These are phyloP conservation scores for Marasmarcha lunaedactyla DNA, from an alignment of 2,888 invertebrate species.

Conservation along the genomic window DNA sequence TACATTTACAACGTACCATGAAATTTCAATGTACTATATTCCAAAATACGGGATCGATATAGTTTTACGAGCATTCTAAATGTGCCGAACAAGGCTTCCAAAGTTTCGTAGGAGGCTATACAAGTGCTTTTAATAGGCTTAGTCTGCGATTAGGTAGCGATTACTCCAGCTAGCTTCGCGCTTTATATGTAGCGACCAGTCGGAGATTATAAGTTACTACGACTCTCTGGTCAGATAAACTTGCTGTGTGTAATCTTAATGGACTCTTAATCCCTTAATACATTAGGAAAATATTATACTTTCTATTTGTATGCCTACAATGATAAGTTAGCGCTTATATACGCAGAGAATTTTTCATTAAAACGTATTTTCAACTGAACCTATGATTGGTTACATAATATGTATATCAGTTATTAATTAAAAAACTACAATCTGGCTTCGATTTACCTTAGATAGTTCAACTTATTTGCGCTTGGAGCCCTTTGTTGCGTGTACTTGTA, in stretches of 20 bases:
- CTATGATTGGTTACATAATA: no score
- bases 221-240: slow-evolving; percentile 50
- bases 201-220: slow-evolving; percentile 52
- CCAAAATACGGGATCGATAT: slow-evolving; percentile 34
- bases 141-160: slow-evolving; percentile 63
- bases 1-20: slow-evolving; percentile 44
- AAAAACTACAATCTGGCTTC: no score
- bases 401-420: no score
- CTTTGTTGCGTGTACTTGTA: no score
- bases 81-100: slow-evolving; percentile 61
- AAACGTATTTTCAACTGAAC: no score
- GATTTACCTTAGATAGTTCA: no score
- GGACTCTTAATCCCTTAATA: no score
- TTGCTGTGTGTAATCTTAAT: slow-evolving; percentile 5
- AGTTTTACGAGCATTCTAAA: slow-evolving; percentile 56
- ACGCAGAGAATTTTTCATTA: no score
- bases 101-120: slow-evolving; percentile 68
- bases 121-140: slow-evolving; percentile 67
- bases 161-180: slow-evolving; percentile 52
- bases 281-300: no score
- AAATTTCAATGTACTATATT: slow-evolving; percentile 57
- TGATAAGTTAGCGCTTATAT: no score
- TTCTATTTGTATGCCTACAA: no score
- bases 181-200: slow-evolving; percentile 43
- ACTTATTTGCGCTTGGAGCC: no score